phyloP scores from a whole-genome alignment of 2,113 vertebrate species.

The Chauna torquata region DNA sequence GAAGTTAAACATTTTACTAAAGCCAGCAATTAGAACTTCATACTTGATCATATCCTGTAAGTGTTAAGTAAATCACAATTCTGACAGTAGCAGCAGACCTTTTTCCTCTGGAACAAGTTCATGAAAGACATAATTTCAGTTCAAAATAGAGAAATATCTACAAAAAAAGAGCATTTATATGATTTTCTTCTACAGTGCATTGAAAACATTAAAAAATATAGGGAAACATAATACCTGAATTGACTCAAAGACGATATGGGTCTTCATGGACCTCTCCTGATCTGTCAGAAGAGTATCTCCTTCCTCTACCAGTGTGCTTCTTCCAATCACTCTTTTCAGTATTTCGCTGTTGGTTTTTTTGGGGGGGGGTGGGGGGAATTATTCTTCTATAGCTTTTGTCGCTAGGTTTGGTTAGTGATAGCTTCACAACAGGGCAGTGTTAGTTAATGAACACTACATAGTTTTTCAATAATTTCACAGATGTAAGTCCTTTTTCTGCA shows the following conservation, averaged over 20 bases:
- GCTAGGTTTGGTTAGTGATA: not conserved
- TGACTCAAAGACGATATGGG: not conserved
- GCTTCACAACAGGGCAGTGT: not conserved
- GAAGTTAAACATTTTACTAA: not conserved
- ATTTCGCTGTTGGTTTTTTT: not conserved
- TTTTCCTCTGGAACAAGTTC: constrained; percentile 26
- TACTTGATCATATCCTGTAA: constrained; percentile 20
- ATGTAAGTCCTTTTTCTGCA: not conserved
- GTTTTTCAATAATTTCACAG: not conserved
- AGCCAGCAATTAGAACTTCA: not conserved
- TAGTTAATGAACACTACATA: constrained; percentile 1
- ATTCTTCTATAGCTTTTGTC: not conserved
- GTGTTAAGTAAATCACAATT: constrained; percentile 7
- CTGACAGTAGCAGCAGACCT: not conserved
- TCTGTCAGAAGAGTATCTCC: not conserved
- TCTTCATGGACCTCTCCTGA: not conserved
- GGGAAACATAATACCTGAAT: not conserved
- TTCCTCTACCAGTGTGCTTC: not conserved
- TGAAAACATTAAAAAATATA: not conserved
- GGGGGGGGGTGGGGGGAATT: too few relatives aligned
- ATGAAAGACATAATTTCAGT: constrained; percentile 52
- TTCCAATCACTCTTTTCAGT: not conserved
- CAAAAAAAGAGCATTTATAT: not conserved
- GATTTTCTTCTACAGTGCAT: not conserved
- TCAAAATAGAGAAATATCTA: not conserved